A percentile compares a stretch with the other conserved stretches of the same genome.
Conservation (phyloP, 2,888 invertebrate genomes). For the Caenorhabditis sp. region DNA sequence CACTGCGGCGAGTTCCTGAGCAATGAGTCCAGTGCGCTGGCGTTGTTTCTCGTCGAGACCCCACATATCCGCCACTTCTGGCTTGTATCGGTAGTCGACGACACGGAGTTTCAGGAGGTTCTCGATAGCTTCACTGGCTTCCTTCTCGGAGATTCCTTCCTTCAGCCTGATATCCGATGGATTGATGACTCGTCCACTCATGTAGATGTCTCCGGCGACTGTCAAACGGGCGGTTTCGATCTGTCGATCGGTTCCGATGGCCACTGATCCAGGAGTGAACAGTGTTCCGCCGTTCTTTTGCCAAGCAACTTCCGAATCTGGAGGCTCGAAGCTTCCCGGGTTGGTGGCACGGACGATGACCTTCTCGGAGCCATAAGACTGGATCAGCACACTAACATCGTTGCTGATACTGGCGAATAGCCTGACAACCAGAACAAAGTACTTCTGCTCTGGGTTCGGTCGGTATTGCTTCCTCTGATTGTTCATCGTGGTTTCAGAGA, state of each 20-base stretch:
- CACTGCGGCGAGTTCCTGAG: slow-evolving; percentile 86
- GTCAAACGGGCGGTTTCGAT: slow-evolving; percentile 89
- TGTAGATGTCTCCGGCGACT: slow-evolving; percentile 94
- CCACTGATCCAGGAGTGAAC: slow-evolving; percentile 92
- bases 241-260: slow-evolving; percentile 96
- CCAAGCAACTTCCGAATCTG: slow-evolving; percentile 94
- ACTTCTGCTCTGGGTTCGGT: slow-evolving; percentile 97
- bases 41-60: slow-evolving; percentile 88
- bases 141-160: slow-evolving; percentile 91
- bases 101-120: slow-evolving; percentile 94
- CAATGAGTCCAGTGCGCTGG: slow-evolving; percentile 87
- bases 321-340: slow-evolving; percentile 94
- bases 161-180: slow-evolving; percentile 96
- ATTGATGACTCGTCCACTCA: slow-evolving; percentile 92
- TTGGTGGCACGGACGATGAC: slow-evolving; percentile 99
- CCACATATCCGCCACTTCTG: slow-evolving; percentile 91
- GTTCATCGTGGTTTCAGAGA: slow-evolving; percentile 98
- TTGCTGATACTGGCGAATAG: slow-evolving; percentile 87
- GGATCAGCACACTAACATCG: slow-evolving; percentile 80
- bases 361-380: slow-evolving; percentile 93
- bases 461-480: slow-evolving; percentile 99
- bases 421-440: slow-evolving; percentile 70
- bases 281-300: slow-evolving; percentile 91
- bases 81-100: slow-evolving; percentile 89
- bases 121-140: slow-evolving; percentile 92